A percentile compares a stretch with the other conserved stretches of the same genome.
Evolutionary conservation across 2,888 invertebrate genomes (phyloP).

Genomic region (Athalia rosae): DNA sequence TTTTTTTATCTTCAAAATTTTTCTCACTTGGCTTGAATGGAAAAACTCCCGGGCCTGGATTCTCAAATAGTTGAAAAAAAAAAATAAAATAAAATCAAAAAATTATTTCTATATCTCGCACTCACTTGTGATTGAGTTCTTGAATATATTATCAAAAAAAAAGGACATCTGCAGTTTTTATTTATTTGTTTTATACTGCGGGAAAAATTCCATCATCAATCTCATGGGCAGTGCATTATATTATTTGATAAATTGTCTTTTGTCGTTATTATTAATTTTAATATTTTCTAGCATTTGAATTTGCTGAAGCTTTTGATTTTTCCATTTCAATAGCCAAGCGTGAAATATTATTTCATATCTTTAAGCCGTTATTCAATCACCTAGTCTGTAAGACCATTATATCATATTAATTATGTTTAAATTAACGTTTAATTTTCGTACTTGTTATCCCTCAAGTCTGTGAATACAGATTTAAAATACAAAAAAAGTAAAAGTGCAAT

Average conservation of each 20-base stretch:
- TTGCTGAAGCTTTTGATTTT: slow-evolving; percentile 54
- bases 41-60: slow-evolving; percentile 63
- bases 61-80: background rate
- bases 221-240: slow-evolving; percentile 49
- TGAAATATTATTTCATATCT: slow-evolving; percentile 58
- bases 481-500: background rate
- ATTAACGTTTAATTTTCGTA: background rate
- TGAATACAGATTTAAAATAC: background rate
- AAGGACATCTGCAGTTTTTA: too few species aligned
- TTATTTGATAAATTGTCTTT: slow-evolving; percentile 46
- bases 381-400: background rate
- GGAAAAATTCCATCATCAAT: slow-evolving; percentile 51
- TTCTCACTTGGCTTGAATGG: slow-evolving; percentile 73
- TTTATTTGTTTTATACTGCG: too few species aligned
- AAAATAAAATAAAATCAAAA: too few species aligned
- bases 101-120: slow-evolving; percentile 3
- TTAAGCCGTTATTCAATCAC: background rate
- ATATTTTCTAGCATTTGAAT: slow-evolving; percentile 13
- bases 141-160: background rate
- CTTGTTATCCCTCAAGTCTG: background rate
- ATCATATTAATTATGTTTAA: background rate
- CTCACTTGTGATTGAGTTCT: slow-evolving; percentile 13
- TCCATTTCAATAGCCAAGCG: slow-evolving; percentile 70
- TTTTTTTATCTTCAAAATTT: slow-evolving; percentile 66
- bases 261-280: slow-evolving; percentile 42